Percentiles rank a stretch among this genome's conserved stretches.
These are phyloP conservation scores for Pseudanteris insignis DNA, from an alignment of 2,888 invertebrate species.

Conservation along the genomic window DNA sequence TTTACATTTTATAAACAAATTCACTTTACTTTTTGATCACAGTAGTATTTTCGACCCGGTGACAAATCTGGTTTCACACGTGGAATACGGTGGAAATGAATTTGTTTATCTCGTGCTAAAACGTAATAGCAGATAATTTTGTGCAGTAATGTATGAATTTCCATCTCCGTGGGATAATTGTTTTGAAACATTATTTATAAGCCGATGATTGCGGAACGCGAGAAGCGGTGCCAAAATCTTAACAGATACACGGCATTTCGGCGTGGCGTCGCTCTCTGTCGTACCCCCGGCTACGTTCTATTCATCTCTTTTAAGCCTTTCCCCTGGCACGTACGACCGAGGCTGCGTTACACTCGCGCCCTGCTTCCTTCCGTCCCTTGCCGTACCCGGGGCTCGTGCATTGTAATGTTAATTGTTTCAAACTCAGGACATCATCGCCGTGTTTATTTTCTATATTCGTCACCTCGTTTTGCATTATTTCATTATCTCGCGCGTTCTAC, in stretches of 20 bases:
- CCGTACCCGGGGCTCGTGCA: conserved; percentile 46
- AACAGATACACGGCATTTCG: conserved; percentile 53
- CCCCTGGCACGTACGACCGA: conserved; percentile 37
- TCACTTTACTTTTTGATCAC: too few species aligned
- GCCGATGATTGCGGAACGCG: conserved; percentile 43
- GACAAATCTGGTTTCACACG: too few species aligned
- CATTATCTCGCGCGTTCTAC: conserved; percentile 8
- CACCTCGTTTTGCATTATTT: conserved; percentile 24
- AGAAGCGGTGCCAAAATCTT: conserved; percentile 63
- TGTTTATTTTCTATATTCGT: conserved; percentile 61
- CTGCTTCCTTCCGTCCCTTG: conserved; percentile 37
- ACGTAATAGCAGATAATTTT: not conserved
- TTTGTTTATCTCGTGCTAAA: too few species aligned
- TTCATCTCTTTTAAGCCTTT: conserved; percentile 41
- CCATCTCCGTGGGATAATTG: conserved; percentile 8
- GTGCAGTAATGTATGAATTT: conserved; percentile 6
- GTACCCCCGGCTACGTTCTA: conserved; percentile 14
- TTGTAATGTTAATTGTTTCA: conserved; percentile 66
- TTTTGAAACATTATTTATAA: conserved; percentile 55
- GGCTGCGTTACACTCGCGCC: conserved; percentile 31
- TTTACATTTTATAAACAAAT: too few species aligned
- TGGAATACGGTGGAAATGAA: too few species aligned
- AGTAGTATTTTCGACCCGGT: too few species aligned
- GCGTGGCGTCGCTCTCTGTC: conserved; percentile 7
- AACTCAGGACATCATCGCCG: conserved; percentile 62